Conservation (phyloP, 2,797 vertebrate species). For the Clarias platycephalus region DNA sequence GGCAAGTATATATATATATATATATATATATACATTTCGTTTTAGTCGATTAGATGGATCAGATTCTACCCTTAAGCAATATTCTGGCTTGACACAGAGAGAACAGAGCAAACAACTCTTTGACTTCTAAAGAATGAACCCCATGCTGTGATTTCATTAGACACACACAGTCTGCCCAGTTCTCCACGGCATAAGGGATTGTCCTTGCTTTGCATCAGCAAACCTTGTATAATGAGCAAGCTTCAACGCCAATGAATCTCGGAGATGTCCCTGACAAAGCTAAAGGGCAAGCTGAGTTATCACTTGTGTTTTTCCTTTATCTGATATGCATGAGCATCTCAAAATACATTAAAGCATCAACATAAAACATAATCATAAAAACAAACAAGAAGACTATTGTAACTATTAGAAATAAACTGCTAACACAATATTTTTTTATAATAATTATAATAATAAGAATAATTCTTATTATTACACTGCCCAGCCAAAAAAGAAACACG, state of each 20-base stretch:
- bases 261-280: slow-evolving; percentile 36
- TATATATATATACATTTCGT: not conserved
- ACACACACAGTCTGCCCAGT: slow-evolving; percentile 37
- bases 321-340: slow-evolving; percentile 50
- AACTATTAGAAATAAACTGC: not conserved
- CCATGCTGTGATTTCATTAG: slow-evolving; percentile 61
- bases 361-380: not conserved
- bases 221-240: slow-evolving; percentile 42
- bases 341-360: slow-evolving; percentile 9
- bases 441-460: no score
- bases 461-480: no score
- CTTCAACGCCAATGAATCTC: slow-evolving; percentile 30
- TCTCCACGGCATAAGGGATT: slow-evolving; percentile 14
- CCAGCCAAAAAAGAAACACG: no score
- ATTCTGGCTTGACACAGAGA: not conserved
- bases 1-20: no score
- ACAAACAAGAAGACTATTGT: slow-evolving; percentile 20
- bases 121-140: slow-evolving; percentile 60
- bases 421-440: not conserved
- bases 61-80: not conserved
- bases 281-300: slow-evolving; percentile 54
- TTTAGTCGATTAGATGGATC: not conserved
- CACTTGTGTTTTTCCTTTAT: slow-evolving; percentile 37
- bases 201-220: not conserved
- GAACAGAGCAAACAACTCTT: slow-evolving; percentile 42